Evolutionary conservation across 2,888 invertebrate genomes (phyloP), one percentile per base, ranked within the genome.

Genomic region (Pandemis corylana): DNA sequence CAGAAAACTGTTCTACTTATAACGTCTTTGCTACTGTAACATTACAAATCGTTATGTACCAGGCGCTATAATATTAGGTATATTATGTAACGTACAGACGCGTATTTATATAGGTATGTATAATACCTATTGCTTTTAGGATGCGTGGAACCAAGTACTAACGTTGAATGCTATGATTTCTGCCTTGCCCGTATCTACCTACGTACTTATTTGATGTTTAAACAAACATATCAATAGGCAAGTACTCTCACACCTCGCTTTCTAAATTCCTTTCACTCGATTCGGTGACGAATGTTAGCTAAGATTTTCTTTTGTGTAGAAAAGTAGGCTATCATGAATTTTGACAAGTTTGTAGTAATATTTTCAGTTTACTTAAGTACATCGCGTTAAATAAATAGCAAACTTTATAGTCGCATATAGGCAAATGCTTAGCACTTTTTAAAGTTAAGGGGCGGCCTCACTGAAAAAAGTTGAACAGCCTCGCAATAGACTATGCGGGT

Each of bases 201-300:
- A 20, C 20, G 0, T 20, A 20, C 20, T 20, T 20, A 20, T 20
- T 20, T 20, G 20, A 20, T 1, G 41, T 41, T 62, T n/a, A 41
- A 62, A 62, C 62, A 62, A 62, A 41, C 62, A 59, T 6, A 61
- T 61, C 56, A 7, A 56, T 56, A 20, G 28, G 28, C 4, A 36
- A 36, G 28, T 36, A 36, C 28, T 36, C 13, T 62, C n/a, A 7
- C 62, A 62, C 41, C 6, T 42, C 4, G 61, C 71, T 72, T 72
- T 72, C 66, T 72, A 67, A 67, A 67, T 67, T 66, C 36, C 72
- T 42, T 20, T 70, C 20, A 64, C 64, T 41, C 7, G 15, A 36
- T 36, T 36, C 28, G 28, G 28, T 36, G 28, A 4, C 1, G 44
- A 12, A 59, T 59, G 59, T 9, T 20, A 56, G 15, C 6, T 13